Evolutionary conservation across 2,113 vertebrate species (phyloP).

Genomic region (Poicephalus gulielmi): DNA sequence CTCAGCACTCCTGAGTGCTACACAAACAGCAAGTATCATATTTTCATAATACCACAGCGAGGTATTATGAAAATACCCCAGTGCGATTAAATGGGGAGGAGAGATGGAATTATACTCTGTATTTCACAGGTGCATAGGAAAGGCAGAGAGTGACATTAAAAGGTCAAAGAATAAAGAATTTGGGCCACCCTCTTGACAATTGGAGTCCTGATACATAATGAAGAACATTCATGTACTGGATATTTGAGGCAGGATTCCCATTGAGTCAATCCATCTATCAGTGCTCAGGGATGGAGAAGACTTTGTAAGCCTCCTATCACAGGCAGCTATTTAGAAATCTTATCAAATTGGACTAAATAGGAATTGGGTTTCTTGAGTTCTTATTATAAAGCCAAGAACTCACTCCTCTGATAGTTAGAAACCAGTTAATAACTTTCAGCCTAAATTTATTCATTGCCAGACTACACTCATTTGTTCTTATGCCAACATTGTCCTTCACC

Average conservation of each 20-base stretch:
- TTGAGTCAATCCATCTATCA: not conserved
- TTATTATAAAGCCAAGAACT: constrained; percentile 39
- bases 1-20: constrained; percentile 44
- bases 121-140: not conserved
- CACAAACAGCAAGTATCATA: constrained; percentile 48
- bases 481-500: constrained; percentile 66
- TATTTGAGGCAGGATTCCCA: not conserved
- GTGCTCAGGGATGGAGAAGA: not conserved
- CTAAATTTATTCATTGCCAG: constrained; percentile 65
- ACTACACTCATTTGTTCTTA: constrained; percentile 58
- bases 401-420: constrained; percentile 19
- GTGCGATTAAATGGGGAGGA: not conserved
- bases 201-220: not conserved
- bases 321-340: constrained; percentile 38
- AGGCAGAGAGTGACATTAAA: not conserved
- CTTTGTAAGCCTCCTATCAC: not conserved
- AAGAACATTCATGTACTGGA: not conserved
- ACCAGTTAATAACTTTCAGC: constrained; percentile 49
- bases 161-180: not conserved
- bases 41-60: constrained; percentile 33
- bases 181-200: not conserved
- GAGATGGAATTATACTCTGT: not conserved
- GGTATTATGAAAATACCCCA: constrained; percentile 19
- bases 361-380: constrained; percentile 24
- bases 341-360: constrained; percentile 17